phyloP scores from a whole-genome alignment of 2,797 vertebrate genomes.

The Falco concolor region DNA sequence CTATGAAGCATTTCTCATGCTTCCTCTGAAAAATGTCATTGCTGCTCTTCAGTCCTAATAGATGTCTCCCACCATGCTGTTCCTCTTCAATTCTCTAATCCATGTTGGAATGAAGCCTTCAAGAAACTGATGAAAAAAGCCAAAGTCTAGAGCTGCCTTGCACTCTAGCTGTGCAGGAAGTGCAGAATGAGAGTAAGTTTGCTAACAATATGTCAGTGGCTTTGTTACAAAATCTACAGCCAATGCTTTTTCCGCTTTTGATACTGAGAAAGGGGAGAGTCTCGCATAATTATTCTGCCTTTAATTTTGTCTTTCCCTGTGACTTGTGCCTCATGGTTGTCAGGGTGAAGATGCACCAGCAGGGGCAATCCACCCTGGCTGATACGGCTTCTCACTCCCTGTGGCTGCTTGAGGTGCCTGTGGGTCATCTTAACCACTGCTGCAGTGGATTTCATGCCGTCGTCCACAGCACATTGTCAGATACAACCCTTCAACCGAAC shows the following conservation, averaged over 20 bases:
- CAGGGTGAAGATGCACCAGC: neutral
- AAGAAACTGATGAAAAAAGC: neutral
- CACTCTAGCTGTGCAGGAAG: neutral
- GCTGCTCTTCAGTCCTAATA: neutral
- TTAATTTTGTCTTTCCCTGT: neutral
- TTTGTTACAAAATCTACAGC: neutral
- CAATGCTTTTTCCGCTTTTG: neutral
- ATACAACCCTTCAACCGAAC: rapidly evolving
- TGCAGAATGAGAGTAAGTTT: neutral
- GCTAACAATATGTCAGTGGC: neutral
- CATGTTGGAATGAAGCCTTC: neutral
- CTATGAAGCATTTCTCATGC: neutral
- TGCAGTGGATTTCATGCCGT: neutral
- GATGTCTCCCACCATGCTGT: neutral
- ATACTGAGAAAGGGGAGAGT: neutral
- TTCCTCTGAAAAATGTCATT: neutral
- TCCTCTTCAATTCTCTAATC: neutral
- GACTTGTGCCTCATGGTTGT: neutral
- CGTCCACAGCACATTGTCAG: neutral
- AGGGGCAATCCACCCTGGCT: neutral
- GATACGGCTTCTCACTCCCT: rapidly evolving
- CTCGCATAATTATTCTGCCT: neutral
- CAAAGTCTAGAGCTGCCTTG: neutral
- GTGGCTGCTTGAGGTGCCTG: rapidly evolving
- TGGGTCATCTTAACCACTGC: neutral